Percentiles rank a stretch among this genome's conserved stretches.
Evolutionary conservation across 2,888 invertebrate species (phyloP).

Genomic region (Cheilosia pagana): DNA sequence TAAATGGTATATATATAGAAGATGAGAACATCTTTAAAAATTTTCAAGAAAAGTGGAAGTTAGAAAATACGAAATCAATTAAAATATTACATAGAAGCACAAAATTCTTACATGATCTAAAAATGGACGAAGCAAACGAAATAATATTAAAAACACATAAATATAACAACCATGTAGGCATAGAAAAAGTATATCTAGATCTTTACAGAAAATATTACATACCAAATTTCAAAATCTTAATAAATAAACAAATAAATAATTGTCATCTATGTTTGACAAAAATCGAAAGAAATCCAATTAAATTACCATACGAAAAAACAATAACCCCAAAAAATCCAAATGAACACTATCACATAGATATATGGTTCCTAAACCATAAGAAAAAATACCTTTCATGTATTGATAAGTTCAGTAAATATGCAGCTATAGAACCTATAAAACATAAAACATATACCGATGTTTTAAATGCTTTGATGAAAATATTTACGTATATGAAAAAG

Average conservation of each 20-base stretch:
- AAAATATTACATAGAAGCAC: too few relatives aligned
- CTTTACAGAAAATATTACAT: conserved; percentile 10
- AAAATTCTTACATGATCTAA: neutral
- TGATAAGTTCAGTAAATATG: conserved; percentile 13
- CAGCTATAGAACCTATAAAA: conserved; percentile 11
- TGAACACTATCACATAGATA: conserved; percentile 25
- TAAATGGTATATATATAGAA: too few relatives aligned
- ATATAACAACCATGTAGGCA: conserved; percentile 9
- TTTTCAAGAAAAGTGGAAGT: too few relatives aligned
- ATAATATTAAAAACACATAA: conserved; percentile 10
- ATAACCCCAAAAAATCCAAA: conserved; percentile 19
- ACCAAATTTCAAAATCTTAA: conserved; percentile 14
- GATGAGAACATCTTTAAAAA: too few relatives aligned
- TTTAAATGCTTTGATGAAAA: conserved; percentile 5
- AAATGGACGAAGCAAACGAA: neutral
- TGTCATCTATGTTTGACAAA: neutral
- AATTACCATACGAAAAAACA: conserved; percentile 20
- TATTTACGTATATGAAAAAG: conserved; percentile 14
- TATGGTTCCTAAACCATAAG: conserved; percentile 16
- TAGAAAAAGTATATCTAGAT: conserved; percentile 14
- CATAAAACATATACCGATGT: conserved; percentile 14
- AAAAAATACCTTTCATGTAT: conserved; percentile 31
- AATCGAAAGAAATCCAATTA: conserved; percentile 19
- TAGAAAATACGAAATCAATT: too few relatives aligned
- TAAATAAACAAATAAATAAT: conserved; percentile 10